Evolutionary conservation across 2,888 invertebrate genomes (phyloP).

Genomic region (Lamellibrachia satsuma): DNA sequence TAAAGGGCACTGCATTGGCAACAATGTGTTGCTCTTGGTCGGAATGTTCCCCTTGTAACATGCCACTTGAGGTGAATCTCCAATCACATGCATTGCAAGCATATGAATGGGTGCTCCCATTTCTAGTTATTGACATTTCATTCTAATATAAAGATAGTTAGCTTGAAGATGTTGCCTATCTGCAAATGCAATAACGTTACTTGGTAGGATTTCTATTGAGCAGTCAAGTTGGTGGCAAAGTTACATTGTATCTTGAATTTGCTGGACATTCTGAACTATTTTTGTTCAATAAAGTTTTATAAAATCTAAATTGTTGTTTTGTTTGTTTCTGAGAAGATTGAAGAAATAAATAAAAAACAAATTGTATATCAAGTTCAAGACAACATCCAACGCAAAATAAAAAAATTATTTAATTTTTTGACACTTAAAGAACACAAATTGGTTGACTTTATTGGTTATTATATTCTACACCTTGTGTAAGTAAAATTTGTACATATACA

Average conservation of each 20-base stretch:
- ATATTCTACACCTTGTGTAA: too few relatives aligned
- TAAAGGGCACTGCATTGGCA: not conserved
- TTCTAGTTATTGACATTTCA: not conserved
- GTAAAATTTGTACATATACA: not conserved
- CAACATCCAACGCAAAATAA: not conserved
- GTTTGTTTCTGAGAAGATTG: constrained; percentile 17
- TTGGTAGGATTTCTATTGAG: not conserved
- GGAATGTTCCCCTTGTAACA: not conserved
- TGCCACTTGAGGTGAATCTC: not conserved
- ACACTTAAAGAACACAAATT: not conserved
- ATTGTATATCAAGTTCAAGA: not conserved
- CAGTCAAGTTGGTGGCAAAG: not conserved
- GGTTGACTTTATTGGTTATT: too few relatives aligned
- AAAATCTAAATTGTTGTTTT: constrained; percentile 13
- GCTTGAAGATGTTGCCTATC: not conserved
- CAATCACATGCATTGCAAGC: not conserved
- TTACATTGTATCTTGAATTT: not conserved
- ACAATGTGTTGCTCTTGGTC: not conserved
- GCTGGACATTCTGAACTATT: constrained; percentile 17
- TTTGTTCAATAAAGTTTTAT: constrained; percentile 10
- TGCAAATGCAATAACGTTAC: not conserved
- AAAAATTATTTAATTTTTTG: not conserved
- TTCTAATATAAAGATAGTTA: not conserved
- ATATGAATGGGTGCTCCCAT: not conserved
- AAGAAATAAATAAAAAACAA: not conserved